phyloP scores from a whole-genome alignment of 1,140 invertebrate species.

The Conus ventricosus region DNA sequence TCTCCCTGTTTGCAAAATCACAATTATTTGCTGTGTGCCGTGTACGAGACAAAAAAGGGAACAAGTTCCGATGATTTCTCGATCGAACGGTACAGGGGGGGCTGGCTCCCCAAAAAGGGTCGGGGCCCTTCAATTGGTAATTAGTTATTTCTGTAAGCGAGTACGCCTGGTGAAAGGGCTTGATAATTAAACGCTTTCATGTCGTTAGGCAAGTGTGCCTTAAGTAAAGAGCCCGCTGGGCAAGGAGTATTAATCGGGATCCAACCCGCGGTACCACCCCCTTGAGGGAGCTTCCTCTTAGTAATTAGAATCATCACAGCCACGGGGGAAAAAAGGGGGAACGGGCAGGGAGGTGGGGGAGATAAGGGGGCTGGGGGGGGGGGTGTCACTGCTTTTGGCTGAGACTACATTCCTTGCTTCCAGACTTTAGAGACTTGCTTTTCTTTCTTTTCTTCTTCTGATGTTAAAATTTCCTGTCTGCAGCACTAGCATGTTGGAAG shows the following conservation, averaged over 20 bases:
- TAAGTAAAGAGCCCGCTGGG: constrained; percentile 21
- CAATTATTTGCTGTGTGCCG: constrained; percentile 39
- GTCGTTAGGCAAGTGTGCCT: constrained; percentile 32
- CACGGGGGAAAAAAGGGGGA: not conserved
- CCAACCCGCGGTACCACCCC: constrained; percentile 7
- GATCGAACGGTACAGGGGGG: constrained; percentile 18
- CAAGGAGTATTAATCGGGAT: constrained; percentile 13
- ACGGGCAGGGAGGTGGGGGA: too few relatives aligned
- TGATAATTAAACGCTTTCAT: constrained; percentile 39
- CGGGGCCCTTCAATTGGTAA: constrained; percentile 25
- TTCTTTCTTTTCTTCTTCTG: not conserved
- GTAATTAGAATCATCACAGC: constrained; percentile 20
- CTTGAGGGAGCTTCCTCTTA: constrained; percentile 12
- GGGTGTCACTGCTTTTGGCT: not conserved
- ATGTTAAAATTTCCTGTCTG: too few relatives aligned
- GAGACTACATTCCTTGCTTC: not conserved
- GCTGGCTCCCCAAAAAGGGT: not conserved
- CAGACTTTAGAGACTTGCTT: not conserved
- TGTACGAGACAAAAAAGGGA: constrained; percentile 33
- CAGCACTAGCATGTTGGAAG: too few relatives aligned
- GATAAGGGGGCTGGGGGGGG: not conserved
- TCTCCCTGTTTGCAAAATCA: constrained; percentile 43
- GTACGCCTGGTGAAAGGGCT: constrained; percentile 23
- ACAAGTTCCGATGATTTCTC: constrained; percentile 34
- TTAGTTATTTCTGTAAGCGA: constrained; percentile 35